Conservation (phyloP, 1,140 invertebrate species). For the Stegodyphus mimosarum region DNA sequence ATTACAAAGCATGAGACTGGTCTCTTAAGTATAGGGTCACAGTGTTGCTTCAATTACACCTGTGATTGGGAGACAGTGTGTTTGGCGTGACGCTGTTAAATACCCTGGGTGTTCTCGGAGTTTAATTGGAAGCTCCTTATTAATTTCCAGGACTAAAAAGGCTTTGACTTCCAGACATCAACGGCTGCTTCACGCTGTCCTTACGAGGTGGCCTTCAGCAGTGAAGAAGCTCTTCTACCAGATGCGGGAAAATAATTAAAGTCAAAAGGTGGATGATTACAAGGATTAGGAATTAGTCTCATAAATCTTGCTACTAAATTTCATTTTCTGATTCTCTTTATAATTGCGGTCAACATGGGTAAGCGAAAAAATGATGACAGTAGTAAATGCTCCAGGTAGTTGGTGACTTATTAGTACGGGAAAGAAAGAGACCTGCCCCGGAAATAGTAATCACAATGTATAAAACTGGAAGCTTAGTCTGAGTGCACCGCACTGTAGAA, state of each 20-base stretch:
- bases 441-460: too few relatives aligned
- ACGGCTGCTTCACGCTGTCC: conserved; percentile 17
- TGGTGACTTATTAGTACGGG: too few relatives aligned
- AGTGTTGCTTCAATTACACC: conserved; percentile 20
- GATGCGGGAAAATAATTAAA: too few relatives aligned
- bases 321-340: neutral
- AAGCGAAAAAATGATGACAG: too few relatives aligned
- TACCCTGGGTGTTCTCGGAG: conserved; percentile 23
- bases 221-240: neutral
- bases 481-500: too few relatives aligned
- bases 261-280: neutral
- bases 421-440: too few relatives aligned
- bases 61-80: neutral
- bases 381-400: too few relatives aligned
- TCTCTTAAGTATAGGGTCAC: conserved; percentile 46
- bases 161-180: conserved; percentile 52
- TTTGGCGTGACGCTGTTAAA: conserved; percentile 35
- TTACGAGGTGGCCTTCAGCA: neutral
- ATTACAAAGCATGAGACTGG: conserved; percentile 36
- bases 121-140: conserved; percentile 21
- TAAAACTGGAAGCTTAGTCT: too few relatives aligned
- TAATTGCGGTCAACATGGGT: too few relatives aligned
- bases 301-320: conserved; percentile 9
- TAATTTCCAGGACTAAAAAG: conserved; percentile 49
- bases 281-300: conserved; percentile 26